A percentile compares a stretch with the other conserved stretches of the same genome.
phyloP scores from a whole-genome alignment of 2,797 vertebrate species.

The Argentina silus region DNA sequence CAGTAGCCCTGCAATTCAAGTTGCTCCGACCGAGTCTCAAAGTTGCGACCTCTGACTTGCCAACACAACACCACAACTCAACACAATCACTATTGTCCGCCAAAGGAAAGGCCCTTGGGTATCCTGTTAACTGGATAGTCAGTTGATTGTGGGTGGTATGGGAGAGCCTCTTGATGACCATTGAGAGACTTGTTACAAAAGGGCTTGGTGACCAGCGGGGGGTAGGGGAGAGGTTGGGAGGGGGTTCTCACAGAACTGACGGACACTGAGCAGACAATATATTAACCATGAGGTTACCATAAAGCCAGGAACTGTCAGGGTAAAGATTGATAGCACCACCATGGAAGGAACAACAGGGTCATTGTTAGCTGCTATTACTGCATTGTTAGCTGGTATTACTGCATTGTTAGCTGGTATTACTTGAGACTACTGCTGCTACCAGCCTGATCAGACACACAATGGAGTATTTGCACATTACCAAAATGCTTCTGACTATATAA shows the following conservation, averaged over 20 bases:
- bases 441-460: too few species aligned
- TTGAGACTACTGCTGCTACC: too few species aligned
- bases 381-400: neutral
- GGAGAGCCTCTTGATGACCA: conserved; percentile 32
- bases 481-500: too few species aligned
- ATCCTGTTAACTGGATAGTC: neutral
- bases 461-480: too few species aligned
- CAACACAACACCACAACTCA: neutral
- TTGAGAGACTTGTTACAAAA: conserved; percentile 12
- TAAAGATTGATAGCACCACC: conserved; percentile 38
- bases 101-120: neutral
- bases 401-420: conserved; percentile 27
- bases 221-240: neutral
- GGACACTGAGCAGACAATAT: conserved; percentile 52
- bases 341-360: conserved; percentile 29
- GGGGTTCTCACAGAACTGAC: conserved; percentile 25
- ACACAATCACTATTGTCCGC: neutral
- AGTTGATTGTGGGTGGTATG: conserved; percentile 19
- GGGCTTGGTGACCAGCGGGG: neutral
- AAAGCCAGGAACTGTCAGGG: conserved; percentile 24
- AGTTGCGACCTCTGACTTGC: too few species aligned
- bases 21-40: too few species aligned
- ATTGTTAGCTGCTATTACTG: conserved; percentile 25
- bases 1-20: too few species aligned
- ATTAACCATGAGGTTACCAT: conserved; percentile 47